Conservation (phyloP, 2,113 vertebrate species). For the Orycteropus afer region DNA sequence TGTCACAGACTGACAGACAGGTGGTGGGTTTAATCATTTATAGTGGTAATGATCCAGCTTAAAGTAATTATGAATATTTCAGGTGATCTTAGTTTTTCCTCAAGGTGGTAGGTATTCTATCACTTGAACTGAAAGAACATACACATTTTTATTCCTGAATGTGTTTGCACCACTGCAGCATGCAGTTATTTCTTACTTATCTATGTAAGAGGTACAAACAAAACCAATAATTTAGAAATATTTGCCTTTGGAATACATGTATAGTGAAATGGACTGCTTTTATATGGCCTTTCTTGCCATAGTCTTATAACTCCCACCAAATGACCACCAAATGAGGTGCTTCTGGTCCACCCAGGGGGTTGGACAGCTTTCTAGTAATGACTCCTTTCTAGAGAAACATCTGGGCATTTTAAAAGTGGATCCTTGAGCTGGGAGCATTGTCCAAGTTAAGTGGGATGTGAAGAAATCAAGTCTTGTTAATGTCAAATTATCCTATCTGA, state of each 20-base stretch:
- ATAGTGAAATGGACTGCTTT: too few relatives aligned
- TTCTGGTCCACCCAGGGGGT: too few relatives aligned
- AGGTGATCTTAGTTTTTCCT: constrained; percentile 8
- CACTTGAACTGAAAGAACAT: background rate
- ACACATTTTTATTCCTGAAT: background rate
- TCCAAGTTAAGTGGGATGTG: background rate
- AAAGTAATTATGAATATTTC: background rate
- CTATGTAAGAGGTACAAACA: background rate
- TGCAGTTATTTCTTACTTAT: background rate
- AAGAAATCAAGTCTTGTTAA: background rate
- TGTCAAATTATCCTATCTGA: background rate
- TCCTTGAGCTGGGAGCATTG: background rate
- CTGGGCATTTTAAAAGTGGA: background rate
- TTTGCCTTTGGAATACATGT: background rate
- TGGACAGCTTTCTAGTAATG: background rate
- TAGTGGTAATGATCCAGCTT: background rate
- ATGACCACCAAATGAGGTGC: too few relatives aligned
- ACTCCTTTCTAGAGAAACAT: background rate
- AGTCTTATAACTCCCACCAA: too few relatives aligned
- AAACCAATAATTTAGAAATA: constrained; percentile 28
- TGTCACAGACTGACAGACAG: too few relatives aligned
- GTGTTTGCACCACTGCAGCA: background rate
- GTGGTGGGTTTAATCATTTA: too few relatives aligned
- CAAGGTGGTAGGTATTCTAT: background rate
- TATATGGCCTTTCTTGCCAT: too few relatives aligned